Evolutionary conservation across 2,888 invertebrate species (phyloP).

Genomic region (Imbricaverruca yamaguchii): DNA sequence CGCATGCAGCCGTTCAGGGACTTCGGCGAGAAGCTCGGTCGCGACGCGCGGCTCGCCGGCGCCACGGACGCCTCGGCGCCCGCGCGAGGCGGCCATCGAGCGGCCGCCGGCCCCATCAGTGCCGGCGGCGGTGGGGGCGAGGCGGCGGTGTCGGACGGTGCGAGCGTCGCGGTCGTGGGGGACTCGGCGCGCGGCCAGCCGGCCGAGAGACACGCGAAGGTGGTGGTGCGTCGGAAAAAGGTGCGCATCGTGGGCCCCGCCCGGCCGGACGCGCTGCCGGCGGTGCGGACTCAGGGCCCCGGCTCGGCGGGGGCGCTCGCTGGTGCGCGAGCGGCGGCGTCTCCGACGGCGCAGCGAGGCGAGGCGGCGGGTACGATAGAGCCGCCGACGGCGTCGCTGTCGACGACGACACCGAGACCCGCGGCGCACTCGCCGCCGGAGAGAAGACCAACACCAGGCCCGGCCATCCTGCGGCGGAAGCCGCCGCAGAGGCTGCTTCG

Average conservation of each 20-base stretch:
- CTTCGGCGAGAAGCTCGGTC: slow-evolving; percentile 8
- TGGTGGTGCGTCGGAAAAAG: slow-evolving; percentile 10
- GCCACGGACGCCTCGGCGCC: neutral
- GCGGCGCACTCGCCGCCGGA: no score
- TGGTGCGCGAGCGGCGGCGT: neutral
- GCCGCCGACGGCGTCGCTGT: neutral
- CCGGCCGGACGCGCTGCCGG: neutral
- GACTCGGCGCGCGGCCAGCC: neutral
- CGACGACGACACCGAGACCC: neutral
- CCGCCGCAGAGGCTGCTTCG: no score
- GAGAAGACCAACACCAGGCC: no score
- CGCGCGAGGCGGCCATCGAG: neutral
- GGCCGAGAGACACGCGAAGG: neutral
- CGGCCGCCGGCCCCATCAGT: neutral
- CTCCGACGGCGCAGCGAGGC: neutral
- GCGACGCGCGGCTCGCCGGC: neutral
- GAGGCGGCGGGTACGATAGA: neutral
- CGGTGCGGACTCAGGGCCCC: neutral
- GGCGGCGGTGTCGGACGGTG: neutral
- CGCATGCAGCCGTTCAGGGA: neutral
- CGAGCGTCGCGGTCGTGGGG: no score
- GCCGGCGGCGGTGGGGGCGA: neutral
- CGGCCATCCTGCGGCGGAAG: no score
- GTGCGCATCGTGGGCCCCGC: neutral
- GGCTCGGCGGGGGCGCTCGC: neutral